A percentile compares a stretch with the other conserved stretches of the same genome.
Evolutionary conservation across 2,888 invertebrate genomes (phyloP).

Genomic region (Epirrita christyi): DNA sequence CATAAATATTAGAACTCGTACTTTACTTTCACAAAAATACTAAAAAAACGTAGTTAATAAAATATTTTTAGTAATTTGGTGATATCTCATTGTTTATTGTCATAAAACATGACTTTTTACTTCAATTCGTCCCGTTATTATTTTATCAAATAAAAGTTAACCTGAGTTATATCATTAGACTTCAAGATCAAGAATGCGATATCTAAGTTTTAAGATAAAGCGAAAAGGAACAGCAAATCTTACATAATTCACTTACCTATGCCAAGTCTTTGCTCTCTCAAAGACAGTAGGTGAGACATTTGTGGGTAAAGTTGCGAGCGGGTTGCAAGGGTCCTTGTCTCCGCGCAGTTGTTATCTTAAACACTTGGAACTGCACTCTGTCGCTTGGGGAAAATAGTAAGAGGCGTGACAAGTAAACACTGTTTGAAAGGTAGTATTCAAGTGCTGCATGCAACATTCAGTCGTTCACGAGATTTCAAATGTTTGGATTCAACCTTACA

Average conservation of each 20-base stretch:
- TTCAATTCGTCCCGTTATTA: too few relatives aligned
- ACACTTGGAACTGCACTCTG: slow-evolving; percentile 57
- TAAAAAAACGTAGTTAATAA: too few relatives aligned
- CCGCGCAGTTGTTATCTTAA: slow-evolving; percentile 69
- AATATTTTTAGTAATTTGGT: too few relatives aligned
- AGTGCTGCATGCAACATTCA: background rate
- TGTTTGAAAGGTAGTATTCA: slow-evolving; percentile 6
- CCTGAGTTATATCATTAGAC: background rate
- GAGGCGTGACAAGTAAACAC: slow-evolving; percentile 20
- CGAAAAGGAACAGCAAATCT: background rate
- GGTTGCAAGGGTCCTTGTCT: slow-evolving; percentile 66
- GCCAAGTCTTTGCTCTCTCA: slow-evolving; percentile 38
- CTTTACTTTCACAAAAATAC: too few relatives aligned
- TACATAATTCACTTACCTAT: slow-evolving; percentile 12
- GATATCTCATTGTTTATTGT: too few relatives aligned
- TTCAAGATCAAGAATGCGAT: background rate
- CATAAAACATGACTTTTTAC: too few relatives aligned
- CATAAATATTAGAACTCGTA: too few relatives aligned
- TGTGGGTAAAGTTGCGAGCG: slow-evolving; percentile 55
- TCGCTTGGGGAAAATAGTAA: slow-evolving; percentile 41
- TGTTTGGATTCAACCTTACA: background rate
- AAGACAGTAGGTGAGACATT: slow-evolving; percentile 54
- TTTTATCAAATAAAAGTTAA: too few relatives aligned
- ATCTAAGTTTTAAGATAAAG: background rate
- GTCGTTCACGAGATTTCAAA: background rate